Base-by-base conservation (phyloP, 2,888 invertebrate genomes). In the Erynnis tages region DNA sequence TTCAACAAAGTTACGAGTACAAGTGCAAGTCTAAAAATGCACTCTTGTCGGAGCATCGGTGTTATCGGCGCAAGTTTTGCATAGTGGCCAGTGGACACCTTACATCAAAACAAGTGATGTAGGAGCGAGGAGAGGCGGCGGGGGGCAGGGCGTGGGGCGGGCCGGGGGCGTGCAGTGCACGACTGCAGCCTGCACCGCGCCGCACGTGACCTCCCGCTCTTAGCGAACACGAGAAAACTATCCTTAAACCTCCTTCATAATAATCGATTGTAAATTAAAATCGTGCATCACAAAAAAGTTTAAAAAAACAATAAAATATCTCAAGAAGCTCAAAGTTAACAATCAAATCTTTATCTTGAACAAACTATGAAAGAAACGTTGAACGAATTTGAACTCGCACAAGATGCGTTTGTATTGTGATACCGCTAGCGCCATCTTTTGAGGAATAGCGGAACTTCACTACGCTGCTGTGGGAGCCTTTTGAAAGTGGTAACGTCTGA, bases 21-120 rank as follows among this genome's bases (percentile, higher is more conserved):
- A 40, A 49, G 32, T 49, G 32, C 40, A 30, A 21, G 40, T 40
- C 27, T 40, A 40, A 49, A 40, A 49, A 45, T 49, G 48, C 30
- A 30, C 48, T 40, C 37, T 37, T 47, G 47, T 38, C 47, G 38
- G 27, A 21, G 14, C 30, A 30, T 44, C 44, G 44, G 30, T 30
- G 38, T 48, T n/a, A 48, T 48, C 47, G 73, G 50, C 48, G 57
- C 63, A 60, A 79, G 82, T 84, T 86, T 83, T 79, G 83, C 83
- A 81, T 82, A 82, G 80, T 76, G 74, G 76, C 74, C 73, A 71
- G 76, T 76, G 76, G 85, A 81, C 82, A 81, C 80, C 81, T 85
- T 86, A 86, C 84, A 84, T 87, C 85, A 87, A 86, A 88, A 87
- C 85, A 83, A 85, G 82, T 82, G 79, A 76, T 76, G 77, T 75